phyloP scores from a whole-genome alignment of 2,888 invertebrate species.

The Sepioteuthis lessoniana region DNA sequence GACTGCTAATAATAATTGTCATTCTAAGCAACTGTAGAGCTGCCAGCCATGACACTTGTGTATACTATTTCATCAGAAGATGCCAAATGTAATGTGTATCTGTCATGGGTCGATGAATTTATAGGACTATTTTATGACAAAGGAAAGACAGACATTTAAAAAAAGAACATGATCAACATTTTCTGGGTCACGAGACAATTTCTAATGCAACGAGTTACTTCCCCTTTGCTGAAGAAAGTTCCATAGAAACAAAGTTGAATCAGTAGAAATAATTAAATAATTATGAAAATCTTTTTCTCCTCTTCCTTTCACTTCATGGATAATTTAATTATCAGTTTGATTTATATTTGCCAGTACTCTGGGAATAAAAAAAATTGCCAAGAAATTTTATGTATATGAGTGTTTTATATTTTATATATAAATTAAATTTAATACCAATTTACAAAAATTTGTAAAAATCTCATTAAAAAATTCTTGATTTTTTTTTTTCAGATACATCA shows the following conservation, averaged over 20 bases:
- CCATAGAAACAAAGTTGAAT: neutral
- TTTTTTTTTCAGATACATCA: no score
- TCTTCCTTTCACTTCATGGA: no score
- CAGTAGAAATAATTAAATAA: neutral
- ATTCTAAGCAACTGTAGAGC: neutral
- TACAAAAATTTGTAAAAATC: no score
- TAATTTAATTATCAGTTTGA: no score
- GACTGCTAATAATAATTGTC: neutral
- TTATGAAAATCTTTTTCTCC: no score
- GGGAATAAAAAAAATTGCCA: no score
- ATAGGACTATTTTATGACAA: neutral
- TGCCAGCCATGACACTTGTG: neutral
- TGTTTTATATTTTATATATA: no score
- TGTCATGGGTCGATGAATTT: neutral
- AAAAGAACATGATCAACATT: neutral
- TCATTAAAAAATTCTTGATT: no score
- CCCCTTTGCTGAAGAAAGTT: neutral
- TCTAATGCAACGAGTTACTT: neutral
- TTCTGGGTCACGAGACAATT: conserved; percentile 14
- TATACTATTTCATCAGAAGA: neutral
- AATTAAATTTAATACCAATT: no score
- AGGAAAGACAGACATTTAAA: neutral
- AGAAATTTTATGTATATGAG: no score
- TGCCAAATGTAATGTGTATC: neutral
- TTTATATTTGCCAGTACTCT: no score